Evolutionary conservation across 2,113 vertebrate species (phyloP), one percentile per base, ranked within the genome.

Genomic region (Pseudorectes ferrugineus): DNA sequence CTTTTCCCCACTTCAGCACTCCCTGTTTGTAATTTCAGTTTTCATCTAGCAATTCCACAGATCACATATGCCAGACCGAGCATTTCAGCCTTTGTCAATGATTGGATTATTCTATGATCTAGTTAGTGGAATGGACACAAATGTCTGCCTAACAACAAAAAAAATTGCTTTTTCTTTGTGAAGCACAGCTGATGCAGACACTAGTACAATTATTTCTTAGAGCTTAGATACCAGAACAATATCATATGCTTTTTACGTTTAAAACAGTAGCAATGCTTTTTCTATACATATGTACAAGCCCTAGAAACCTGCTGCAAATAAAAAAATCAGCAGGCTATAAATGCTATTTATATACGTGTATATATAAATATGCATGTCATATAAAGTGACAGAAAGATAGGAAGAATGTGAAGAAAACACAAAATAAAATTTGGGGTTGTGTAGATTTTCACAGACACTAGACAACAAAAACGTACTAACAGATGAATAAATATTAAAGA

Each of bases 31-130:
- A 82, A 93, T 75, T 81, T 79, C 86, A 92, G 70, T 72, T 93
- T 88, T 94, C 84, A 94, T 70, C 87, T 88, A 33, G 79, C 89
- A 78, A 22, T 58, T 80, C 93, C 82, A 89, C 74, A 93, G 71
- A 92, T 83, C 24, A 5, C 74, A 38, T 83, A 92, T 52, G 81
- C 49, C 77, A 92, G 88, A 83, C 91, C 95, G 92, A 93, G 83
- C 89, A 92, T 90, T 86, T 94, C 22, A 85, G 80, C 66, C 91
- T 91, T 67, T 91, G 76, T 23, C 94, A 65, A 51, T 96, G 87
- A 95, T 95, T 93, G 81, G 57, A 95, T 95, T 96, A 96, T 82
- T 95, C 81, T 55, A 42, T 97, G 94, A 97, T 96, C 92, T 92
- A 80, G 93, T 97, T 96, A 95, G 88, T 25, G 70, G 84, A 92